Base-by-base conservation (phyloP, 2,113 vertebrate species). In the Hucho hucho region DNA sequence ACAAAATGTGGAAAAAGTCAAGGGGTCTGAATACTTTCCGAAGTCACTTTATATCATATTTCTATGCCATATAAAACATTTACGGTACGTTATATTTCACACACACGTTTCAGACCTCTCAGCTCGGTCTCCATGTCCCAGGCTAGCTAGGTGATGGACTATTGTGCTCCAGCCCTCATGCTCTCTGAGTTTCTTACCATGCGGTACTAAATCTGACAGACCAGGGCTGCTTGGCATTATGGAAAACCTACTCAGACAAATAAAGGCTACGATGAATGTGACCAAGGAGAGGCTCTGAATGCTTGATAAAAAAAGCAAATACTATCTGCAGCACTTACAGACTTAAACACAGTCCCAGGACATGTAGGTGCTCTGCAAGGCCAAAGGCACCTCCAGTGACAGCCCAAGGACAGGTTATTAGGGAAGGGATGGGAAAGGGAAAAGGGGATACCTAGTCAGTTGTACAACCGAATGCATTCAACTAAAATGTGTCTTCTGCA, bases 341-440 rank as follows among this genome's bases (percentile, higher is more conserved):
- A 6, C 20, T 12, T 68, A 43, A 20, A 46, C 24, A 76, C 12
- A 80, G 61, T 64, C 68, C 64, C 12, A 81, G 63, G 65, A 74
- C 69, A 77, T 61, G 20, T 14, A 66, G 56, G 64, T 25, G 78
- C 1, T 77, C 46, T 49, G 28, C 47, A 67, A 79, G 72, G 26
- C 65, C 13, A 68, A 64, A 69, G 64, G 4, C 76, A 68, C 63
- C 64, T 73, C 64, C 73, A 69, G 53, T 11, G 32, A 80, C 65
- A 77, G 73, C 65, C 84, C 73, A 87, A 87, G 20, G 59, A n/a
- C n/a, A 59, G 79, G 84, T 85, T 69, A 84, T 4, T 24, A 26
- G 25, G 2, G 12, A 47, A 59, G 1, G 43, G 61, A 47, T 13
- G 72, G 29, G 29, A 32, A 32, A 32, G 5, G 29, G 29, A 32